Evolutionary conservation across 1,140 invertebrate genomes (phyloP).

Genomic region (Pseudomyrmex cubaensis): DNA sequence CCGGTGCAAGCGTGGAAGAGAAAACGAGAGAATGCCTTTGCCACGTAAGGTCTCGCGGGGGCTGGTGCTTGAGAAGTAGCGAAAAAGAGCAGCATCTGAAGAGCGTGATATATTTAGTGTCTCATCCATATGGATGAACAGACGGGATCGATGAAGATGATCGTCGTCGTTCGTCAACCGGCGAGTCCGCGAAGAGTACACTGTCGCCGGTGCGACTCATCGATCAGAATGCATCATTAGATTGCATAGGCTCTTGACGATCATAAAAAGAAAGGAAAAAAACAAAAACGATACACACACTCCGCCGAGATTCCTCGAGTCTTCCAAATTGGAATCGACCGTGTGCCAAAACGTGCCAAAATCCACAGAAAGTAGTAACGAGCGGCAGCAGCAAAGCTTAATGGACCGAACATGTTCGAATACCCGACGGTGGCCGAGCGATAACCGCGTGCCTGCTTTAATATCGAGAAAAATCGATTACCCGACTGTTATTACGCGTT

Average conservation of each 20-base stretch:
- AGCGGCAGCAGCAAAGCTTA: background rate
- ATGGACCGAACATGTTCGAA: slow-evolving; percentile 12
- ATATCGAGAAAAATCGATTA: slow-evolving; percentile 20
- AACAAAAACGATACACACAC: no score
- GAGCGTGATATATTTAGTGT: slow-evolving; percentile 50
- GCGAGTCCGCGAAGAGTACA: slow-evolving; percentile 4
- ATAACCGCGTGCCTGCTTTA: background rate
- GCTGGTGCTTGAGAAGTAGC: background rate
- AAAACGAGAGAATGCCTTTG: background rate
- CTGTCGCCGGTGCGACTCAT: slow-evolving; percentile 20
- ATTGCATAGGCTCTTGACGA: slow-evolving; percentile 8
- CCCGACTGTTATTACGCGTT: background rate
- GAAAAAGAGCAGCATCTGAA: slow-evolving; percentile 34
- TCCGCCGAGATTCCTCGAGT: slow-evolving; percentile 2
- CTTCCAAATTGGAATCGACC: slow-evolving; percentile 44
- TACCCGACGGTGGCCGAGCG: background rate
- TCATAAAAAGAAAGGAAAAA: background rate
- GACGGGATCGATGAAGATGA: slow-evolving; percentile 53
- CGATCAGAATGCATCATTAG: slow-evolving; percentile 49
- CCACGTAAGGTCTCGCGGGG: slow-evolving; percentile 5
- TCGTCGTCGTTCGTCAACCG: slow-evolving; percentile 37
- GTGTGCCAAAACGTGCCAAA: slow-evolving; percentile 57
- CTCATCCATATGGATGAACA: slow-evolving; percentile 53
- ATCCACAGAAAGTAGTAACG: slow-evolving; percentile 12
- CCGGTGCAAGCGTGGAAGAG: background rate